Conservation (phyloP, 37 sponge, comb jelly and placozoan species). For the Cliona cf. orientalis region DNA sequence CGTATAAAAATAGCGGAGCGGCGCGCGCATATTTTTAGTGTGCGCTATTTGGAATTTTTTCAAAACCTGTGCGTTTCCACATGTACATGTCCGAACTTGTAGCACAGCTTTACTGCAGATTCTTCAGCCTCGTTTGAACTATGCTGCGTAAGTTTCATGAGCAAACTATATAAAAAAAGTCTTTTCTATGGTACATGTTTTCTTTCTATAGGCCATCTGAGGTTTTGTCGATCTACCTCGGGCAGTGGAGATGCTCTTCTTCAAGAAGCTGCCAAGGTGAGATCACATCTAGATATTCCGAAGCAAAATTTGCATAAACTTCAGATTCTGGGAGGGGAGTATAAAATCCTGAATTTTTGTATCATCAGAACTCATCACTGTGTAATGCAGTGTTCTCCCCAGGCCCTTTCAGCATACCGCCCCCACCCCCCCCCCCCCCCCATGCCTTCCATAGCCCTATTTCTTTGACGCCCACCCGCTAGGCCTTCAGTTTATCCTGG, state of each 20-base stretch:
- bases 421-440: too few relatives aligned
- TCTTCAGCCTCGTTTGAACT: not conserved
- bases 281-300: not conserved
- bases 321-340: too few relatives aligned
- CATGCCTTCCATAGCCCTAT: too few relatives aligned
- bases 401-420: too few relatives aligned
- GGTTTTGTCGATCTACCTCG: not conserved
- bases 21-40: not conserved
- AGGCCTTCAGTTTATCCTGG: too few relatives aligned
- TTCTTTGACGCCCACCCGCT: not conserved
- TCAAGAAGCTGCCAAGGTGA: constrained; percentile 28
- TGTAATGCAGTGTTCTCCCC: too few relatives aligned
- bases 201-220: not conserved
- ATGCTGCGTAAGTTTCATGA: not conserved
- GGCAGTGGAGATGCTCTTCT: constrained; percentile 19
- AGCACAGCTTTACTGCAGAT: not conserved
- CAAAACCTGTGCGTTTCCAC: not conserved
- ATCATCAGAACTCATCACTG: too few relatives aligned
- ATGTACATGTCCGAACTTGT: not conserved
- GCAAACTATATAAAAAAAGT: not conserved
- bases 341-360: too few relatives aligned
- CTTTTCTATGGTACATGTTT: not conserved
- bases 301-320: too few relatives aligned
- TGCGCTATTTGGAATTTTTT: not conserved
- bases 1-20: constrained; percentile 2